Evolutionary conservation across 1,140 invertebrate species (phyloP).

Genomic region (Glomeris maerens): DNA sequence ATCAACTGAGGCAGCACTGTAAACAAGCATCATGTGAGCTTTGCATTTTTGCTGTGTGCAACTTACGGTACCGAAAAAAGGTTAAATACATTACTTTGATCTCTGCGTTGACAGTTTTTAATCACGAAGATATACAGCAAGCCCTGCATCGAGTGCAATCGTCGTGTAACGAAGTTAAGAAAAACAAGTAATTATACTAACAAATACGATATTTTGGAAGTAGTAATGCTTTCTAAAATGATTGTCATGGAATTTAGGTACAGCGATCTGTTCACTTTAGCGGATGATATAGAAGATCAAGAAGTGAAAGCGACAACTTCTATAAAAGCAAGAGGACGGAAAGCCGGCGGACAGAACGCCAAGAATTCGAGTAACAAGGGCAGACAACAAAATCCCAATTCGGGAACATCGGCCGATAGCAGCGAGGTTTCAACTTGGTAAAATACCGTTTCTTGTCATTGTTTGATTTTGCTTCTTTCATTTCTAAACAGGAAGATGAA

Average conservation of each 20-base stretch:
- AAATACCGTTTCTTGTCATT: too few species aligned
- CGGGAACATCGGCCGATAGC: conserved; percentile 58
- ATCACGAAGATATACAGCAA: conserved; percentile 67
- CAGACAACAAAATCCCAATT: conserved; percentile 30
- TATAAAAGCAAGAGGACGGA: conserved; percentile 24
- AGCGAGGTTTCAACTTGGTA: too few species aligned
- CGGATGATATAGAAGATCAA: conserved; percentile 64
- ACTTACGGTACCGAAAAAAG: conserved; percentile 2
- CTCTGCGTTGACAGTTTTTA: conserved; percentile 36
- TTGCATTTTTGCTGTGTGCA: conserved; percentile 1
- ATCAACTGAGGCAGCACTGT: conserved; percentile 63
- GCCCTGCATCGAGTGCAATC: conserved; percentile 48
- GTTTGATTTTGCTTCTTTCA: too few species aligned
- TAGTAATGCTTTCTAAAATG: conserved; percentile 3
- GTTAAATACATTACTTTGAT: conserved; percentile 46
- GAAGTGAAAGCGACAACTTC: conserved; percentile 22
- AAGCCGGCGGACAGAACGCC: conserved; percentile 21
- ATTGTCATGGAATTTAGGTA: conserved; percentile 47
- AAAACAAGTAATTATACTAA: conserved; percentile 47
- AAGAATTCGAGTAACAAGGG: conserved; percentile 32
- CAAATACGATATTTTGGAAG: conserved; percentile 3
- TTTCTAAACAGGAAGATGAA: conserved; percentile 54
- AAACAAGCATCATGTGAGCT: conserved; percentile 34
- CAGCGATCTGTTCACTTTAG: conserved; percentile 75
- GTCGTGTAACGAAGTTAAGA: conserved; percentile 58